Base-by-base conservation (phyloP, 2,797 vertebrate species). In the Cottoperca gobio region DNA sequence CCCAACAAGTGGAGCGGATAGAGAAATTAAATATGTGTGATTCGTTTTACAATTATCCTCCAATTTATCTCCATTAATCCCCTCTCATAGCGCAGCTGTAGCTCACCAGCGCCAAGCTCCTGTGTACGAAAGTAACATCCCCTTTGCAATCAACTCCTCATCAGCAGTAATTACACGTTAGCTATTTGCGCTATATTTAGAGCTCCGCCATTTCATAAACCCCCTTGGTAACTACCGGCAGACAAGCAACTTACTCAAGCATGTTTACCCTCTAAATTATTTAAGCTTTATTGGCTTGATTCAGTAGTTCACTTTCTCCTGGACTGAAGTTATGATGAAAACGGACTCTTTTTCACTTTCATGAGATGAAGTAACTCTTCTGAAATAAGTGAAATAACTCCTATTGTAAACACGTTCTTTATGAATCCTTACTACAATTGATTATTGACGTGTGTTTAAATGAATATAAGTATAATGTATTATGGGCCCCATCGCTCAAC, bases 121-220 rank as follows among this genome's bases (percentile, higher is more conserved):
- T 78, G 82, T 70, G 81, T 39, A 75, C 78, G 82, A 81, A 88
- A 88, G 85, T 88, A 91, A 87, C 86, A 82, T 86, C 86, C 88
- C 71, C 77, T 79, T 76, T 88, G 91, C 91, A 95, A 95, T 95
- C 93, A 94, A 82, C 85, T 86, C 84, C 89, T 94, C 92, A 94
- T 94, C 93, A 93, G 86, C 86, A 80, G 80, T 94, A 93, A 95
- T 95, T 94, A 90, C 88, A 89, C 73, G 64, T 92, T 91, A 89
- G 91, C 78, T 85, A 73, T 90, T 85, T 88, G 81, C 26, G 54
- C 90, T 95, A 92, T 91, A 93, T 93, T 92, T 93, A 93, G 90
- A 91, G 79, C 91, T 88, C 90, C 76, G 65, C 84, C 82, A 75
- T 92, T 88, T 91, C 83, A 90, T 81, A 87, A 87, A 26, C 37